Percentiles rank a stretch among this genome's conserved stretches.
Conservation (phyloP, 2,888 invertebrate genomes). For the Drosophila tripunctata region DNA sequence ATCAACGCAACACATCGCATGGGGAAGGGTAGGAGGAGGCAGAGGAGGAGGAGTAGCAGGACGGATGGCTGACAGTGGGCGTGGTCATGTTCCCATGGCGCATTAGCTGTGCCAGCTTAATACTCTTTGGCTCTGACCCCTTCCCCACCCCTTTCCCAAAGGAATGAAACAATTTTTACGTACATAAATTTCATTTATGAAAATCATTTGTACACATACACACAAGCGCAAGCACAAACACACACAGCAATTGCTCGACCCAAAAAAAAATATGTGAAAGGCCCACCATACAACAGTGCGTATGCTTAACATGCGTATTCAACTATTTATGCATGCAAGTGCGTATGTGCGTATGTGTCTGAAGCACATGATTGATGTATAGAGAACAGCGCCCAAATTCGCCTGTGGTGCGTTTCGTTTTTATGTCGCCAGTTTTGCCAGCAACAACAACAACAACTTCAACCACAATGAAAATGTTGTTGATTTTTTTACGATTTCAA, state of each 20-base stretch:
- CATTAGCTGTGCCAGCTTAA: slow-evolving; percentile 58
- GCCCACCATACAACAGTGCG: slow-evolving; percentile 55
- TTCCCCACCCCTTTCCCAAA: no score
- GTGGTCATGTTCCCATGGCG: slow-evolving; percentile 48
- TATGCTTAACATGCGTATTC: slow-evolving; percentile 40
- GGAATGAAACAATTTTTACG: slow-evolving; percentile 65
- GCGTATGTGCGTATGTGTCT: slow-evolving; percentile 21
- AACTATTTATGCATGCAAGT: slow-evolving; percentile 43
- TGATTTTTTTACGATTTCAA: slow-evolving; percentile 74
- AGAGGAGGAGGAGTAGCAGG: background rate
- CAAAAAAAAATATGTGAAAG: slow-evolving; percentile 40
- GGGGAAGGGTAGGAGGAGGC: background rate
- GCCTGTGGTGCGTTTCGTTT: slow-evolving; percentile 53
- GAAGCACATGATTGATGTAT: slow-evolving; percentile 64
- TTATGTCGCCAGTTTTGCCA: slow-evolving; percentile 60
- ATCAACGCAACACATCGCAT: slow-evolving; percentile 50
- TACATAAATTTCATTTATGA: slow-evolving; percentile 74
- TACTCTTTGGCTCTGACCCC: slow-evolving; percentile 47
- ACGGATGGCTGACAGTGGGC: slow-evolving; percentile 25
- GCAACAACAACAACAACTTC: slow-evolving; percentile 10
- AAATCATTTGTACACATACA: slow-evolving; percentile 65
- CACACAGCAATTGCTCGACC: background rate
- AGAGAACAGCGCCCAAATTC: slow-evolving; percentile 25
- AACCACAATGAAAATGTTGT: slow-evolving; percentile 48
- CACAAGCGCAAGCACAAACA: slow-evolving; percentile 1